phyloP scores from a whole-genome alignment of 2,113 vertebrate species.

The Echinops telfairi region DNA sequence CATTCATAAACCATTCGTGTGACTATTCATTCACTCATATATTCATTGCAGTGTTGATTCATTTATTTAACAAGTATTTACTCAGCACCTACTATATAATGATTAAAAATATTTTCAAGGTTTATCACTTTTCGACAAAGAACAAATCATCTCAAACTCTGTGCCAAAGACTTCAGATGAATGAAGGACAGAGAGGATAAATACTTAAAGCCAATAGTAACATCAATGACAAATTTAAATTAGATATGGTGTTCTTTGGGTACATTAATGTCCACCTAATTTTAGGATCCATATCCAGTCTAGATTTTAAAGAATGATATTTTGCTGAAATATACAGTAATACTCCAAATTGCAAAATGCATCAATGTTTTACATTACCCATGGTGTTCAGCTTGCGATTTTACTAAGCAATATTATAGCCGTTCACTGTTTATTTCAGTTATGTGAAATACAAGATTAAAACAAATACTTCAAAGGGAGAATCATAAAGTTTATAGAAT shows the following conservation, averaged over 20 bases:
- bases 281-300: neutral
- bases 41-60: neutral
- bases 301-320: neutral
- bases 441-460: constrained; percentile 26
- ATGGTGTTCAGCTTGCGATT: neutral
- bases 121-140: constrained; percentile 41
- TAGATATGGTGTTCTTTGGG: neutral
- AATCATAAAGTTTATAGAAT: neutral
- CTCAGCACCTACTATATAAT: neutral
- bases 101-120: neutral
- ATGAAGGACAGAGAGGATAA: constrained; percentile 33
- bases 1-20: neutral
- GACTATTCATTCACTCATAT: neutral
- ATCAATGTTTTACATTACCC: neutral
- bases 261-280: neutral
- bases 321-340: neutral
- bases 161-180: constrained; percentile 44
- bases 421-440: neutral
- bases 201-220: constrained; percentile 4
- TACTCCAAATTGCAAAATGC: neutral
- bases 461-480: constrained; percentile 27
- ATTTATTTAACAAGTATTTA: constrained; percentile 33
- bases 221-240: constrained; percentile 28
- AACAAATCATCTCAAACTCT: constrained; percentile 11
- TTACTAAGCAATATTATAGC: neutral